Evolutionary conservation across 2,113 vertebrate genomes (phyloP), one percentile per base, ranked within the genome.

Genomic region (Notechis scutatus): DNA sequence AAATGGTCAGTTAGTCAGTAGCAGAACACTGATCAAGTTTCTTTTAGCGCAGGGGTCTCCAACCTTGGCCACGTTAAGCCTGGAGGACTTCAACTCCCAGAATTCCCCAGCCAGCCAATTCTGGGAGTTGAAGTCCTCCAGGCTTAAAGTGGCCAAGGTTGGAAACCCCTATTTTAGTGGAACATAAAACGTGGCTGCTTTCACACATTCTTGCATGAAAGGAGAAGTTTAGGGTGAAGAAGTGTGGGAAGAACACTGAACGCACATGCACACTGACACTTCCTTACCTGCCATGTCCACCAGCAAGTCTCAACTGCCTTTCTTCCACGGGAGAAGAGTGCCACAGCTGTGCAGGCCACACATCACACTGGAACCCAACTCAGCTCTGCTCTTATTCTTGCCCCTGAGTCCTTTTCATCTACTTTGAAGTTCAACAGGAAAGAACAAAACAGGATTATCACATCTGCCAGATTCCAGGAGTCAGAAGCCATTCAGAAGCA

Each of bases 231-330:
- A 8, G 52, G 15, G 21, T 23, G 45, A 39, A 54, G 45, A 54
- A 54, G 7, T 14, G 6, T n/a, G 10, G n/a, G 34, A n/a, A 45
- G 55, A 90, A 57, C 2, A n/a, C 9, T 21, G 12, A 81, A 20
- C 1, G 0, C 11, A 3, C 24, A 7, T 2, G 54, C 50, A 26
- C 85, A 2, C 45, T 21, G 26, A 1, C 12, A 55, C 47, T 26
- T n/a, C 55, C 88, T 94, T 23, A 94, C 93, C 88, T 87, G 91
- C 88, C 93, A 94, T 94, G 23, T 87, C 88, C 69, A 29, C 7
- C 14, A 86, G 21, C 10, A 90, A 64, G 24, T 24, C 21, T 91
- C 90, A 61, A 2, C 18, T 47, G 59, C 15, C 24, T 26, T 12
- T 24, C 87, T 45, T 92, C 15, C 52, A 29, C n/a, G 39, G 20